phyloP scores from a whole-genome alignment of 1,140 invertebrate genomes.

The Campoletis sonorensis region DNA sequence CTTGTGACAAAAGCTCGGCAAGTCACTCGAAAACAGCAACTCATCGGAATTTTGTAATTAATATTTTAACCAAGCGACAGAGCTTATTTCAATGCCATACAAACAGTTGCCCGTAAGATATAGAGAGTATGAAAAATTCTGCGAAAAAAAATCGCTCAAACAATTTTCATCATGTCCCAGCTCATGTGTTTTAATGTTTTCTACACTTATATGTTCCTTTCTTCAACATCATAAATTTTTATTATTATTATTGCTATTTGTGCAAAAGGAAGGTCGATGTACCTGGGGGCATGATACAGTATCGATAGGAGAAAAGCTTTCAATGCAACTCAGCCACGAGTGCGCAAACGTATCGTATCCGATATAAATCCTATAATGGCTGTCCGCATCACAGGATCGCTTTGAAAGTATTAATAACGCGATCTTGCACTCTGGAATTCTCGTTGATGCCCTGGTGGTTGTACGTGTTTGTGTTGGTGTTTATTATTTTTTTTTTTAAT shows the following conservation, averaged over 20 bases:
- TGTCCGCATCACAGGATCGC: slow-evolving; percentile 28
- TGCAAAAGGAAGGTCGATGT: neutral
- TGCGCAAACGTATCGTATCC: neutral
- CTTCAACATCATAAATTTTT: neutral
- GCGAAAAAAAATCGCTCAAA: too few relatives aligned
- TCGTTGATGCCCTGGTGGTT: neutral
- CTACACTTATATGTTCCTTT: neutral
- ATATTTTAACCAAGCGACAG: too few relatives aligned
- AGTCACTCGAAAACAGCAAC: too few relatives aligned
- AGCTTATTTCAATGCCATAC: too few relatives aligned
- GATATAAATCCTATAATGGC: slow-evolving; percentile 24
- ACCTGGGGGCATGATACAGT: neutral
- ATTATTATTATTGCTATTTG: slow-evolving; percentile 13
- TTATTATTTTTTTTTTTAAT: neutral
- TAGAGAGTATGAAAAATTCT: too few relatives aligned
- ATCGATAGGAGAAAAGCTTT: slow-evolving; percentile 9
- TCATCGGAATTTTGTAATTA: too few relatives aligned
- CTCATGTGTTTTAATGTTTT: neutral
- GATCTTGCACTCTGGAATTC: slow-evolving; percentile 30
- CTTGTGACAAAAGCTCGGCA: too few relatives aligned
- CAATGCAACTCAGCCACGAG: slow-evolving; percentile 13
- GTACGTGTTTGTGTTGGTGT: neutral
- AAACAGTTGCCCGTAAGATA: too few relatives aligned
- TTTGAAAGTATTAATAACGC: slow-evolving; percentile 42
- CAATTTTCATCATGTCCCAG: too few relatives aligned